phyloP scores from a whole-genome alignment of 2,888 invertebrate species.

The Opisthograptis luteolata region DNA sequence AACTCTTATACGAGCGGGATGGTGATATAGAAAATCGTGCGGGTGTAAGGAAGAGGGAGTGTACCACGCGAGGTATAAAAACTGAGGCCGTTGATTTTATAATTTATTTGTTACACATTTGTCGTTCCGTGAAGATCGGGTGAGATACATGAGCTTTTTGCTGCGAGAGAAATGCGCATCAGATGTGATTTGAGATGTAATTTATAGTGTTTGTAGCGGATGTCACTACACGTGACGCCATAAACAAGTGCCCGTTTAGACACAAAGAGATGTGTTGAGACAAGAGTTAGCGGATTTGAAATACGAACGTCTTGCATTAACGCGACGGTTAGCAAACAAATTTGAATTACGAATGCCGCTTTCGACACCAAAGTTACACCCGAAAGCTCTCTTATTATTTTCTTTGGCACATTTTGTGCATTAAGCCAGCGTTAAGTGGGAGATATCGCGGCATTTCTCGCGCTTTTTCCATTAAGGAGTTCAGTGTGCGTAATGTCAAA shows the following conservation, averaged over 20 bases:
- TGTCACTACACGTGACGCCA: slow-evolving; percentile 65
- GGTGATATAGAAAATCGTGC: slow-evolving; percentile 41
- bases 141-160: slow-evolving; percentile 82
- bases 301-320: slow-evolving; percentile 16
- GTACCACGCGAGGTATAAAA: slow-evolving; percentile 73
- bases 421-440: background rate
- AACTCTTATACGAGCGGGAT: slow-evolving; percentile 60
- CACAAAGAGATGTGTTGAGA: slow-evolving; percentile 34
- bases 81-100: slow-evolving; percentile 80
- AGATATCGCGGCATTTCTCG: background rate
- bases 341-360: slow-evolving; percentile 25
- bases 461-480: background rate
- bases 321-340: slow-evolving; percentile 19
- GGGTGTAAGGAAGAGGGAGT: slow-evolving; percentile 53
- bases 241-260: slow-evolving; percentile 59
- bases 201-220: slow-evolving; percentile 79
- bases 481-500: slow-evolving; percentile 2
- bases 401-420: background rate
- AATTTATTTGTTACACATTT: slow-evolving; percentile 85
- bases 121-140: slow-evolving; percentile 83
- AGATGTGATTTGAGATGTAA: slow-evolving; percentile 81
- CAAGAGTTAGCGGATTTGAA: slow-evolving; percentile 20
- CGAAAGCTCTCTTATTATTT: background rate
- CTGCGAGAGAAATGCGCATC: slow-evolving; percentile 77
- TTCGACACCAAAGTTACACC: slow-evolving; percentile 1